Conservation (phyloP, 2,888 invertebrate genomes). For the Tridacna crocea region DNA sequence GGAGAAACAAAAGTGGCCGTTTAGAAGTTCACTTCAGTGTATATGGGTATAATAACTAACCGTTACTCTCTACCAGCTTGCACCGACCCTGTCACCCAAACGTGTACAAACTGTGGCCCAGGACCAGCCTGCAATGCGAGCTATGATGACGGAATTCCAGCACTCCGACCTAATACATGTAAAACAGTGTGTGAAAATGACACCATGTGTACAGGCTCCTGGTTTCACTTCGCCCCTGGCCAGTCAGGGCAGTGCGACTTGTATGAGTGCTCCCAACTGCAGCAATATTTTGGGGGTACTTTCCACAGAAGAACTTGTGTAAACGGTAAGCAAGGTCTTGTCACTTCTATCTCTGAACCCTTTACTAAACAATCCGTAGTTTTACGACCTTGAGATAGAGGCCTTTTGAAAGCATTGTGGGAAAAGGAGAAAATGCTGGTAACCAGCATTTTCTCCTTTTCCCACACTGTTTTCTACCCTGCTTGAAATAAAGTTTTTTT, state of each 20-base stretch:
- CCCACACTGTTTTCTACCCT: no score
- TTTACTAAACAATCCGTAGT: no score
- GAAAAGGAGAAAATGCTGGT: no score
- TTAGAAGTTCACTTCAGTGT: no score
- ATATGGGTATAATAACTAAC: no score
- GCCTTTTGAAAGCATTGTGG: no score
- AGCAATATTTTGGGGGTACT: background rate
- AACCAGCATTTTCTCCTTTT: no score
- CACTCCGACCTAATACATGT: background rate
- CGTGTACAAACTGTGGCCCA: constrained; percentile 19
- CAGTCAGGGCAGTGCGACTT: background rate
- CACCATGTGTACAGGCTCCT: background rate
- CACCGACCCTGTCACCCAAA: background rate
- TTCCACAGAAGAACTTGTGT: background rate
- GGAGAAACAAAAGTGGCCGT: no score
- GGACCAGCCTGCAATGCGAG: background rate
- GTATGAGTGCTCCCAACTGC: constrained; percentile 11
- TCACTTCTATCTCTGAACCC: no score
- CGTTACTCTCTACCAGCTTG: background rate
- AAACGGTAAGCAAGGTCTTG: background rate
- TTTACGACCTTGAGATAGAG: no score
- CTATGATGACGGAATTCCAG: background rate
- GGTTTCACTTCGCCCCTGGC: constrained; percentile 6
- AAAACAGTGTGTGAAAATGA: background rate
- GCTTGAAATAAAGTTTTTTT: no score